Base-by-base conservation (phyloP, 2,113 vertebrate species). In the Atherinomorus stipes region DNA sequence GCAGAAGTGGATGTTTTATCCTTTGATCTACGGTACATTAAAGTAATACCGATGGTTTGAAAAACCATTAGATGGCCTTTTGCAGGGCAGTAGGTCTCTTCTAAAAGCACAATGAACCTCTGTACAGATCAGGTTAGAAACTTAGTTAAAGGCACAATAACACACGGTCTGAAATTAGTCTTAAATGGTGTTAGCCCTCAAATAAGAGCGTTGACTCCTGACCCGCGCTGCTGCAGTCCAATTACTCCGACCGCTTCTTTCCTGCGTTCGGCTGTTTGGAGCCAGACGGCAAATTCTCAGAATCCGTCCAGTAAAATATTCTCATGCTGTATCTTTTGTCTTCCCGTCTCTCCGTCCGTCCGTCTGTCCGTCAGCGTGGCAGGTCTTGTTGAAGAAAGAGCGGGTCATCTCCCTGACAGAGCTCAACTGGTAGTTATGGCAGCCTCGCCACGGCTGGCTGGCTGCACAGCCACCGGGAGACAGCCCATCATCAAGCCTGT, bases 401-500 rank as follows among this genome's bases (percentile, higher is more conserved):
- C 63, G 84, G 91, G 89, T 91, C 90, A 81, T 89, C 87, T 90
- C 80, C 75, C 84, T 93, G 92, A 93, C 92, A 90, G 90, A 84
- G 84, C 90, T 89, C 91, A 89, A 86, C 89, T 83, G 90, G 87
- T 93, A 91, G 91, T 91, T 92, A 90, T 93, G 88, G 85, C 88
- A 89, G 90, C 83, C 62, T 86, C 54, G 81, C 75, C 73, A 91
- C 82, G 88, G 88, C 85, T 92, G 87, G 83, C 87, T 91, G 90
- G 67, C 76, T 90, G 63, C 76, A 80, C 87, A 83, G 86, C 81
- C 90, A 90, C 87, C 81, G n/a, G 80, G 84, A 91, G 90, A 87
- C 86, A 75, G 75, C 73, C 77, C 75, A 85, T 88, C 83, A 89
- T 90, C 84, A 85, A 85, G 80, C 76, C 78, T 73, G 78, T 87